A percentile compares a stretch with the other conserved stretches of the same genome.
These are phyloP conservation scores for Allygus modestus DNA, from an alignment of 2,888 invertebrate species.

Conservation along the genomic window DNA sequence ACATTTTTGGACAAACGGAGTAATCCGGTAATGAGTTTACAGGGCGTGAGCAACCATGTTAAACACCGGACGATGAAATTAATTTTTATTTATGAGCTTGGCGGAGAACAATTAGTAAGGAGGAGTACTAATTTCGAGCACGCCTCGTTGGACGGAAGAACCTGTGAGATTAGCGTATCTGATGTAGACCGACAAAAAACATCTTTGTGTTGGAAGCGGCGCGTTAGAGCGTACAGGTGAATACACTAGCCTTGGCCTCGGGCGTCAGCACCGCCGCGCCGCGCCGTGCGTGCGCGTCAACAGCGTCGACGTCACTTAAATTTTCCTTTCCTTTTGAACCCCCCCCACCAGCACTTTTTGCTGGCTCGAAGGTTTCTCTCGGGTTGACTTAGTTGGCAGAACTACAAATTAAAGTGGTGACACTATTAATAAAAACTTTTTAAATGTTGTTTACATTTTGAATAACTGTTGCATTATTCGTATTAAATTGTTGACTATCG, in stretches of 20 bases:
- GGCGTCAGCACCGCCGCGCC: neutral
- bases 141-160: slow-evolving; percentile 42
- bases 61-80: slow-evolving; percentile 34
- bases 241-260: slow-evolving; percentile 43
- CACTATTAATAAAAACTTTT: too few species aligned
- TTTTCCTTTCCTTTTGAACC: too few species aligned
- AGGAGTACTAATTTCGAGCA: slow-evolving; percentile 42
- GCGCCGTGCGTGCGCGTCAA: neutral
- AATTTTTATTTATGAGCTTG: slow-evolving; percentile 44
- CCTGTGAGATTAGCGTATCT: slow-evolving; percentile 48
- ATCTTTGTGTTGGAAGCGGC: slow-evolving; percentile 46
- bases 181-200: slow-evolving; percentile 52
- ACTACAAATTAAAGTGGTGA: too few species aligned
- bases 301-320: neutral
- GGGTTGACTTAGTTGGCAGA: too few species aligned
- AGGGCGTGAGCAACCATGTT: slow-evolving; percentile 32
- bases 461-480: too few species aligned
- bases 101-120: slow-evolving; percentile 39
- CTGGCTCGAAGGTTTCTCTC: too few species aligned
- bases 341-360: too few species aligned
- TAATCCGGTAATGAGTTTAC: slow-evolving; percentile 34
- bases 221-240: slow-evolving; percentile 40
- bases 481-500: too few species aligned
- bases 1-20: slow-evolving; percentile 29
- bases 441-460: too few species aligned